These are phyloP conservation scores for Pipa parva DNA, from an alignment of 2,113 vertebrate genomes.

Conservation along the genomic window DNA sequence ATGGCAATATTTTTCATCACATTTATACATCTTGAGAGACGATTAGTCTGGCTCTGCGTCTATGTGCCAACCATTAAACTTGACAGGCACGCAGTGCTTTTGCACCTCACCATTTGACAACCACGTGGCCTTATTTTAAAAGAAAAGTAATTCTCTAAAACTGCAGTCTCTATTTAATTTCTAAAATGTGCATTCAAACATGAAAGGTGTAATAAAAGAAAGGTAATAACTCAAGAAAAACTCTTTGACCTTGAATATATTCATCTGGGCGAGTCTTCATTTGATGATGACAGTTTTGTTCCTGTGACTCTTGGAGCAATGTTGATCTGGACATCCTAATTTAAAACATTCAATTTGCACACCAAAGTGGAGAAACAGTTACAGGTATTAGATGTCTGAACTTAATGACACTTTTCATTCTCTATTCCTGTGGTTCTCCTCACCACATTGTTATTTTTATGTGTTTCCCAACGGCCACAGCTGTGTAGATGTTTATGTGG, in stretches of 20 bases:
- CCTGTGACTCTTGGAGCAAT: constrained; percentile 17
- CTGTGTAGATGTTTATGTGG: constrained; percentile 54
- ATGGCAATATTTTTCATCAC: too few relatives aligned
- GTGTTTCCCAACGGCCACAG: constrained; percentile 65
- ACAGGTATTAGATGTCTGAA: constrained; percentile 56
- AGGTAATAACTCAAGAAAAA: constrained; percentile 31
- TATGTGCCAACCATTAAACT: too few relatives aligned
- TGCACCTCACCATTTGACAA: too few relatives aligned
- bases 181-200: too few relatives aligned
- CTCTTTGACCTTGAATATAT: constrained; percentile 43
- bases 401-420: constrained; percentile 54
- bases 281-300: constrained; percentile 6
- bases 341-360: constrained; percentile 49
- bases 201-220: neutral
- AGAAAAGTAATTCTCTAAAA: too few relatives aligned
- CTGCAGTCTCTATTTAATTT: too few relatives aligned
- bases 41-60: too few relatives aligned
- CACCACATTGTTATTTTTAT: constrained; percentile 55
- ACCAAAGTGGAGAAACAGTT: constrained; percentile 47
- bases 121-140: too few relatives aligned
- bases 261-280: neutral
- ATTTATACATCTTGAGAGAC: too few relatives aligned
- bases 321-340: constrained; percentile 54
- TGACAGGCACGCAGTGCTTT: too few relatives aligned
- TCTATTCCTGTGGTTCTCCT: constrained; percentile 51